These are phyloP conservation scores for Hylyphantes graminicola DNA, from an alignment of 1,140 invertebrate genomes.

Conservation along the genomic window DNA sequence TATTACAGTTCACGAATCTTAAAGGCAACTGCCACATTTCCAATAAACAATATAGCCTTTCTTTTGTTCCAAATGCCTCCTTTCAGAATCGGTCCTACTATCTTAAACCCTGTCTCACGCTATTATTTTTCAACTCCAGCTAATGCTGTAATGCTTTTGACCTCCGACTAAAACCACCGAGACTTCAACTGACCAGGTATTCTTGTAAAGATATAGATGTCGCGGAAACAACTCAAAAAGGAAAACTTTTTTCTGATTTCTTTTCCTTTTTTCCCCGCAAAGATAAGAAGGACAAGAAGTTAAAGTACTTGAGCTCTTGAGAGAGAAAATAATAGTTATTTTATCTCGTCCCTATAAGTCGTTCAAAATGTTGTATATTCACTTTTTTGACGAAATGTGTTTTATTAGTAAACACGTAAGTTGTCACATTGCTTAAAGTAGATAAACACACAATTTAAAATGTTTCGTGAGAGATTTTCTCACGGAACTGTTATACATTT, in stretches of 20 bases:
- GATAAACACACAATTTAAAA: too few relatives aligned
- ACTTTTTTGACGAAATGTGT: too few relatives aligned
- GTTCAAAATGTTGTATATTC: neutral
- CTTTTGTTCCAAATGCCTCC: too few relatives aligned
- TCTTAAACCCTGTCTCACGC: conserved; percentile 33
- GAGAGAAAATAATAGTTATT: conserved; percentile 2
- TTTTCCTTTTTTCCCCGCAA: neutral
- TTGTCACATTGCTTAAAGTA: too few relatives aligned
- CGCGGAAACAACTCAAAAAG: conserved; percentile 13
- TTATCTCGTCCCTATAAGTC: neutral
- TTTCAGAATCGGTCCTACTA: neutral
- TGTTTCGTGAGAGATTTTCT: too few relatives aligned
- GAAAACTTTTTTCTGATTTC: neutral
- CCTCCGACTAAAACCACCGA: conserved; percentile 3
- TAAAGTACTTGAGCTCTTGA: neutral
- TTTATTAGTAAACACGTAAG: too few relatives aligned
- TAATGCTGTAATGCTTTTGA: conserved; percentile 1
- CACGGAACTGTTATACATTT: too few relatives aligned
- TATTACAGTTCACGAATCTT: too few relatives aligned
- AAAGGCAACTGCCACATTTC: too few relatives aligned
- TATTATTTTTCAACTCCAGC: conserved; percentile 20
- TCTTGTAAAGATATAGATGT: conserved; percentile 45
- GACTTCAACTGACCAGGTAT: conserved; percentile 33
- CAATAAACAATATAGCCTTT: too few relatives aligned
- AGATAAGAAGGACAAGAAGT: conserved; percentile 19